A percentile compares a stretch with the other conserved stretches of the same genome.
Evolutionary conservation across 2,113 vertebrate species (phyloP).

Genomic region (Amblyopsis rosae): DNA sequence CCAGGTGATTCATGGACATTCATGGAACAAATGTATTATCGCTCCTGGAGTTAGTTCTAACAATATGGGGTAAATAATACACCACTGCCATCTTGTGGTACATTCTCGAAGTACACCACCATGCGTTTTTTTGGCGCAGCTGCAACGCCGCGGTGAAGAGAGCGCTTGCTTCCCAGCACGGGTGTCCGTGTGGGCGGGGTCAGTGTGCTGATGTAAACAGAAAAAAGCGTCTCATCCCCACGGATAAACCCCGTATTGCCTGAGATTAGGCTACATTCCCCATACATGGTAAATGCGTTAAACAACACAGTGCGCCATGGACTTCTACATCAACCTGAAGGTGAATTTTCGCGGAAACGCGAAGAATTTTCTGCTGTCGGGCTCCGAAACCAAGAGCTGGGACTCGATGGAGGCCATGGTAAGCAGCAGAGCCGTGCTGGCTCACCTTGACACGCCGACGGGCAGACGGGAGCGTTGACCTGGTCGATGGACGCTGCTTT

Average conservation of each 20-base stretch:
- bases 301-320: conserved; percentile 53
- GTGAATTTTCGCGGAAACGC: conserved; percentile 79
- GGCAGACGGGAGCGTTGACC: background rate
- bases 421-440: conserved; percentile 56
- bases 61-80: too few species aligned
- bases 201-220: conserved; percentile 71
- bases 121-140: background rate
- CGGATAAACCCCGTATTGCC: background rate
- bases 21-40: too few species aligned
- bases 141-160: background rate
- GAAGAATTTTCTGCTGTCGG: conserved; percentile 82
- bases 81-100: too few species aligned
- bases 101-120: too few species aligned
- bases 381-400: conserved; percentile 88
- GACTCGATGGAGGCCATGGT: conserved; percentile 94
- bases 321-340: conserved; percentile 77
- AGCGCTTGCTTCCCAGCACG: conserved; percentile 43
- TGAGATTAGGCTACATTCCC: conserved; percentile 26
- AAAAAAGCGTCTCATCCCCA: conserved; percentile 51
- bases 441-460: background rate
- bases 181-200: conserved; percentile 58
- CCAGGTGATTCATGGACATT: too few species aligned
- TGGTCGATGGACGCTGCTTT: background rate
- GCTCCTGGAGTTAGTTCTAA: too few species aligned
- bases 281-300: conserved; percentile 40